phyloP scores from a whole-genome alignment of 1,140 invertebrate genomes.

The Zeugodacus cucurbitae region DNA sequence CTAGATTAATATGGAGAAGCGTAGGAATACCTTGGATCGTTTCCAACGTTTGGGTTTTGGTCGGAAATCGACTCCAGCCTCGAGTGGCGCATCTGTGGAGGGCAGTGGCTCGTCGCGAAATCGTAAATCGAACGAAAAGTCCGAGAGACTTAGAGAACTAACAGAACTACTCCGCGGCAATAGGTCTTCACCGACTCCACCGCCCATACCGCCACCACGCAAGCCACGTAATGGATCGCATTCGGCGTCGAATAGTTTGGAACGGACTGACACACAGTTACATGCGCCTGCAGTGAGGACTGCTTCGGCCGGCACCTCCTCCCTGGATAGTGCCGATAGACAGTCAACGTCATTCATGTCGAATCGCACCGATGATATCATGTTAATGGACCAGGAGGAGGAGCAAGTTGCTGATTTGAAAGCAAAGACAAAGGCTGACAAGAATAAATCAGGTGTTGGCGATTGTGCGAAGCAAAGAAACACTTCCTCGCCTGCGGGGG shows the following conservation, averaged over 20 bases:
- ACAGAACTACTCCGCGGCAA: conserved; percentile 76
- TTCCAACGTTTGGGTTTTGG: conserved; percentile 81
- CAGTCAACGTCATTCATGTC: conserved; percentile 40
- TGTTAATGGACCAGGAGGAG: conserved; percentile 46
- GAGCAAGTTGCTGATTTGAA: neutral
- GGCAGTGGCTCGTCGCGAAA: conserved; percentile 54
- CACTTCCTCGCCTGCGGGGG: neutral
- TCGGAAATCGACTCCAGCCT: conserved; percentile 67
- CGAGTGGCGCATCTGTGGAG: conserved; percentile 48
- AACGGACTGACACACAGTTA: conserved; percentile 50
- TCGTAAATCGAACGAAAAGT: conserved; percentile 67
- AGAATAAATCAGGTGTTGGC: neutral
- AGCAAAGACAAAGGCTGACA: neutral
- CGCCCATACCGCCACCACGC: conserved; percentile 63
- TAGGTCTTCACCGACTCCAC: conserved; percentile 65
- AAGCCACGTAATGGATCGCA: conserved; percentile 50
- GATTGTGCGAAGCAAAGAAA: neutral
- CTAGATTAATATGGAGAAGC: conserved; percentile 61
- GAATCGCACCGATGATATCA: conserved; percentile 41
- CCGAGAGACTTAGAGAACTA: conserved; percentile 78
- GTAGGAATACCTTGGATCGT: conserved; percentile 77
- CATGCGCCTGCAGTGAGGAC: conserved; percentile 37
- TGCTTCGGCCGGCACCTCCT: neutral
- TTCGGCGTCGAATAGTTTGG: conserved; percentile 50
- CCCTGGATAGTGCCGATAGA: neutral